These are phyloP conservation scores for Tympanoctomys barrerae DNA, from an alignment of 2,797 vertebrate genomes.

Conservation along the genomic window DNA sequence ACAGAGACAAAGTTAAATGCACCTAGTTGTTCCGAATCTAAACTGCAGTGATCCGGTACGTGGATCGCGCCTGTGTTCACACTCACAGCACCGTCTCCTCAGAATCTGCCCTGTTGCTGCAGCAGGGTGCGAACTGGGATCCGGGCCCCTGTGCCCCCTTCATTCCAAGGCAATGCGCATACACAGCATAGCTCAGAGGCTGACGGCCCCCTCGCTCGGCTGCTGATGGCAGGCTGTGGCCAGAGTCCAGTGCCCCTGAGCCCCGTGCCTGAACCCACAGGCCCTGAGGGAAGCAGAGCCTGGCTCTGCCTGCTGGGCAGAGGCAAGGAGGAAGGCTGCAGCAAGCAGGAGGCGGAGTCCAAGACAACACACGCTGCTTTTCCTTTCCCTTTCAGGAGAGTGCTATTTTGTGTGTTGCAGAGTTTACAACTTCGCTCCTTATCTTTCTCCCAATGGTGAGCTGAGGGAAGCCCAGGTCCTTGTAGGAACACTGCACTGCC, in stretches of 20 bases:
- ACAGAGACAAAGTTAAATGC: constrained; percentile 87
- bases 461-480: constrained; percentile 65
- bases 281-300: constrained; percentile 55
- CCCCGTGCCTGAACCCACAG: constrained; percentile 47
- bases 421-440: constrained; percentile 43
- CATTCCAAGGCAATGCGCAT: constrained; percentile 79
- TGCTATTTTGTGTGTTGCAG: constrained; percentile 63
- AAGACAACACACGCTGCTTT: constrained; percentile 54
- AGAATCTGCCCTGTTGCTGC: constrained; percentile 82
- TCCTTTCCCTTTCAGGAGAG: not conserved
- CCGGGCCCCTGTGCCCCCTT: constrained; percentile 62
- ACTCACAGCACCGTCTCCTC: constrained; percentile 77
- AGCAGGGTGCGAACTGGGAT: constrained; percentile 82
- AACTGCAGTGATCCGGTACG: constrained; percentile 83
- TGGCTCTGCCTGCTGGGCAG: constrained; percentile 66
- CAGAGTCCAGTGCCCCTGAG: not conserved
- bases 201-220: not conserved
- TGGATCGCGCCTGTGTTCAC: constrained; percentile 83
- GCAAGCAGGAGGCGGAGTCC: constrained; percentile 62
- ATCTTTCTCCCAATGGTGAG: constrained; percentile 55
- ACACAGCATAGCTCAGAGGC: constrained; percentile 11
- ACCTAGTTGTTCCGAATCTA: constrained; percentile 87
- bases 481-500: constrained; percentile 75
- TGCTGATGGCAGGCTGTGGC: not conserved
- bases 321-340: constrained; percentile 63